These are phyloP conservation scores for Lysandra coridon DNA, from an alignment of 2,888 invertebrate species.

Conservation along the genomic window DNA sequence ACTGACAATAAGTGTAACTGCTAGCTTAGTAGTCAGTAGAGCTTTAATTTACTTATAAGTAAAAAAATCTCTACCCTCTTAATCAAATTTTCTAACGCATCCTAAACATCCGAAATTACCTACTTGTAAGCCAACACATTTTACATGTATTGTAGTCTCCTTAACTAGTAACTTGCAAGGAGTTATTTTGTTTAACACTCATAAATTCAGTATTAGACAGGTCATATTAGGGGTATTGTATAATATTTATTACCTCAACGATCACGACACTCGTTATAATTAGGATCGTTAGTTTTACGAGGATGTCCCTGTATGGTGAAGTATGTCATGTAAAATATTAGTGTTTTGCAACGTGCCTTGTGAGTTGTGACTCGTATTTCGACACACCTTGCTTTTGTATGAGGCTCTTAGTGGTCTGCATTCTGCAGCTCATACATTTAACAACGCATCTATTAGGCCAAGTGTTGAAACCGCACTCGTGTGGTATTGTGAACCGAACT, in stretches of 20 bases:
- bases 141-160: no score
- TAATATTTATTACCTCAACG: not conserved
- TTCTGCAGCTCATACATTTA: conserved; percentile 24
- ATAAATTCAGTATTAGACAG: no score
- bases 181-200: no score
- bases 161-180: no score
- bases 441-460: conserved; percentile 31
- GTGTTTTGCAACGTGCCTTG: conserved; percentile 32
- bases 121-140: no score
- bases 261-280: conserved; percentile 14
- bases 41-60: no score
- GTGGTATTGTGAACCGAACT: conserved; percentile 32
- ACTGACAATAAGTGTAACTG: no score
- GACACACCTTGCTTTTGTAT: conserved; percentile 45
- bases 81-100: no score
- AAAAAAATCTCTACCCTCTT: no score
- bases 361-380: conserved; percentile 23
- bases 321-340: conserved; percentile 22
- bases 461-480: conserved; percentile 32
- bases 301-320: conserved; percentile 33
- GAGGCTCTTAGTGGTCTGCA: conserved; percentile 48
- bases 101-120: no score
- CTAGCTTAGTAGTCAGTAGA: no score
- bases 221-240: not conserved
- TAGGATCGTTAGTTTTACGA: conserved; percentile 8